Percentiles rank a stretch among this genome's conserved stretches.
These are phyloP conservation scores for Orchesellides sinensis DNA, from an alignment of 2,888 invertebrate genomes.

Conservation along the genomic window DNA sequence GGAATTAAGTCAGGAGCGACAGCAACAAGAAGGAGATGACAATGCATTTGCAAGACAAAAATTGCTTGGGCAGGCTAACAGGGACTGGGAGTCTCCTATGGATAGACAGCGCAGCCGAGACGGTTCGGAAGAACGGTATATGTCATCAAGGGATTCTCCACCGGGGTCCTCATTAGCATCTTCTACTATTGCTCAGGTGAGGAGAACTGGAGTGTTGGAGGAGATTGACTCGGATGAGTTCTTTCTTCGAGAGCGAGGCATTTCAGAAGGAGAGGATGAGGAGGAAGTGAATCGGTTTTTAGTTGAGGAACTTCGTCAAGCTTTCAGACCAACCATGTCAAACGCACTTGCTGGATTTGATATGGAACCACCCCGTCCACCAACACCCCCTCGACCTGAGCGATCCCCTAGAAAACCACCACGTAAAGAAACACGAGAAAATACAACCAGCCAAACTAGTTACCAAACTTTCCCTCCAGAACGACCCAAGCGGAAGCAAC, in stretches of 20 bases:
- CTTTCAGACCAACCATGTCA: conserved; percentile 79
- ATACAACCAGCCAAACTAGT: conserved; percentile 50
- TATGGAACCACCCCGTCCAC: conserved; percentile 79
- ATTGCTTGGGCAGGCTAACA: conserved; percentile 70
- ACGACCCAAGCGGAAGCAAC: conserved; percentile 69
- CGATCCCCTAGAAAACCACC: conserved; percentile 71
- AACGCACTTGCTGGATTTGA: conserved; percentile 79
- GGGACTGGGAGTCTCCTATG: conserved; percentile 74
- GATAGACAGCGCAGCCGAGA: conserved; percentile 70
- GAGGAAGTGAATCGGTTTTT: conserved; percentile 87
- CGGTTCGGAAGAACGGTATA: conserved; percentile 71
- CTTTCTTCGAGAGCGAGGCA: conserved; percentile 88
- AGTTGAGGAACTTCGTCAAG: conserved; percentile 88
- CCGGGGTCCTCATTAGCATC: conserved; percentile 71
- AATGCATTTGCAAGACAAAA: conserved; percentile 56
- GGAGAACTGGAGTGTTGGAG: conserved; percentile 81
- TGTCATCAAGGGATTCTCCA: conserved; percentile 66
- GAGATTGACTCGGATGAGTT: conserved; percentile 93
- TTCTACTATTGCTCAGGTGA: conserved; percentile 57
- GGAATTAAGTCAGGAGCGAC: conserved; percentile 3
- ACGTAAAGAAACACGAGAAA: conserved; percentile 57
- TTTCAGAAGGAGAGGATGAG: conserved; percentile 85
- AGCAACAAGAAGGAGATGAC: conserved; percentile 18
- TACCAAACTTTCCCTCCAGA: conserved; percentile 75
- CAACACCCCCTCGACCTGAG: conserved; percentile 76